A percentile compares a stretch with the other conserved stretches of the same genome.
These are phyloP conservation scores for Rafetus swinhoei DNA, from an alignment of 2,113 vertebrate species.

Conservation along the genomic window DNA sequence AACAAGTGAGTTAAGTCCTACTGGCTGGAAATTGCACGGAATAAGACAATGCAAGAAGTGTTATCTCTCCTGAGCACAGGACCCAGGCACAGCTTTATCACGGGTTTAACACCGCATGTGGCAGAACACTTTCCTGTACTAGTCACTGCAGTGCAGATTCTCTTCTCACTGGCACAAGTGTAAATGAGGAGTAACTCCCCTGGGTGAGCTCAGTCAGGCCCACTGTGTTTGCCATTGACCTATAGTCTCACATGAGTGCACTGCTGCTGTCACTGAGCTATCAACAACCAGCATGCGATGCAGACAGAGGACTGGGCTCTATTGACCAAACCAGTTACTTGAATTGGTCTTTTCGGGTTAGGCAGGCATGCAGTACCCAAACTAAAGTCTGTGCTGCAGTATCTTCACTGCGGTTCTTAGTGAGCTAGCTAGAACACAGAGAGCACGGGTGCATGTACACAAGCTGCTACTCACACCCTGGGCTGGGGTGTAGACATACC, in stretches of 20 bases:
- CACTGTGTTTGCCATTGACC: not conserved
- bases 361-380: no score
- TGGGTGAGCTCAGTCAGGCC: not conserved
- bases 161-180: not conserved
- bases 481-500: not conserved
- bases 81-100: fast-evolving
- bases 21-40: slow-evolving; percentile 12
- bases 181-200: not conserved
- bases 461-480: not conserved
- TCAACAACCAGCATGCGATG: not conserved
- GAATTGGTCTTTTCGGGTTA: not conserved
- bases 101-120: fast-evolving
- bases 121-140: not conserved
- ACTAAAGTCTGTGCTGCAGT: no score
- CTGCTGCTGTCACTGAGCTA: not conserved
- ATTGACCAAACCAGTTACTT: not conserved
- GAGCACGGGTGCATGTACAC: no score
- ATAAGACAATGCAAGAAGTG: not conserved
- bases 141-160: fast-evolving
- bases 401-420: no score
- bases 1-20: slow-evolving; percentile 43
- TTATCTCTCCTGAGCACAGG: not conserved
- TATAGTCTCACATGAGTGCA: not conserved
- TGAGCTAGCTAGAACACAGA: no score
- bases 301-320: not conserved